Conservation (phyloP, 2,113 vertebrate species). For the Lonchura striata region DNA sequence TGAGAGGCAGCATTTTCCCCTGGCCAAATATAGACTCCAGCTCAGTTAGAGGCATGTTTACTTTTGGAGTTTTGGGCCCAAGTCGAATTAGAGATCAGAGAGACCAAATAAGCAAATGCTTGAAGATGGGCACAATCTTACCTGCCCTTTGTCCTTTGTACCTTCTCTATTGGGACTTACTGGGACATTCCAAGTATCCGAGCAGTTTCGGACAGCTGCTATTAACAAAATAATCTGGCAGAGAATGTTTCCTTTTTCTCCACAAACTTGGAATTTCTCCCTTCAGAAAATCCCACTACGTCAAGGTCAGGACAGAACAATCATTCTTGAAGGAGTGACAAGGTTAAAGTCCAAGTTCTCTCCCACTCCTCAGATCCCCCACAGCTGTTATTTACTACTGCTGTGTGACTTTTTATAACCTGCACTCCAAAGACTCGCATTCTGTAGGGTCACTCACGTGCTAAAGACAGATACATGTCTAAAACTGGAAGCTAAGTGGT, state of each 20-base stretch:
- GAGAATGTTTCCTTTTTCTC: conserved; percentile 19
- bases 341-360: not conserved
- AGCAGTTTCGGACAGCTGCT: conserved; percentile 33
- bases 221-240: conserved; percentile 10
- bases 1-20: not conserved
- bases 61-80: not conserved
- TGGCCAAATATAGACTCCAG: not conserved
- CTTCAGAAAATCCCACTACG: conserved; percentile 19
- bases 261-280: conserved; percentile 20
- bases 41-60: not conserved
- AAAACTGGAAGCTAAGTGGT: not conserved
- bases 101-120: not conserved
- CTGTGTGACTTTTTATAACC: not conserved
- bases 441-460: not conserved
- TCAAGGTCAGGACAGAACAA: conserved; percentile 43
- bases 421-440: not conserved
- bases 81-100: not conserved
- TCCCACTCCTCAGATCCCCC: not conserved
- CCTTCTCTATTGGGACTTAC: not conserved
- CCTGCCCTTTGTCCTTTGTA: conserved; percentile 5
- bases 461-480: not conserved
- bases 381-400: conserved; percentile 51
- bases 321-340: conserved; percentile 15
- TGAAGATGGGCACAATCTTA: not conserved
- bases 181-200: conserved; percentile 3